Conservation (phyloP, 2,888 invertebrate genomes). For the Stramonita haemastoma region DNA sequence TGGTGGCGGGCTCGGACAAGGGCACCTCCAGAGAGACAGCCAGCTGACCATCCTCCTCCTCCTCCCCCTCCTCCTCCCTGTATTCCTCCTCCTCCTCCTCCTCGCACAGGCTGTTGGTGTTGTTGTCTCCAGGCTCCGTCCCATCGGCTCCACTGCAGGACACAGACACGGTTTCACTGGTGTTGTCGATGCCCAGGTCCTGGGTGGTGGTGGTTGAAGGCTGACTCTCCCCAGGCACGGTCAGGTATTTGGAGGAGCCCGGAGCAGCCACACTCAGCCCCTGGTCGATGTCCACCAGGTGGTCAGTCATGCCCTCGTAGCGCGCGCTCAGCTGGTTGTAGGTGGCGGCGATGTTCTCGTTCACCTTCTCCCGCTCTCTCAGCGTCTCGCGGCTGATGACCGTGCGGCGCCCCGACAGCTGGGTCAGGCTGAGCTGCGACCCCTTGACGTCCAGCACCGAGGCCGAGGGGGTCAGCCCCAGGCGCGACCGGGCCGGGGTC, state of each 20-base stretch:
- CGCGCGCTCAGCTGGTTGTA: constrained; percentile 61
- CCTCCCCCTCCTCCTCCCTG: background rate
- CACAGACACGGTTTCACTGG: background rate
- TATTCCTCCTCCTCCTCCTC: constrained; percentile 7
- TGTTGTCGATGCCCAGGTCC: background rate
- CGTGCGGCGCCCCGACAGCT: constrained; percentile 38
- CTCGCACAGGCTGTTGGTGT: background rate
- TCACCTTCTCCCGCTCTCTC: constrained; percentile 63
- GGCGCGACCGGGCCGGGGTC: constrained; percentile 15
- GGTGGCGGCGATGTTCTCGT: constrained; percentile 60
- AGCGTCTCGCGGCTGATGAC: constrained; percentile 62
- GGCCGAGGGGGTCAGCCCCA: constrained; percentile 27
- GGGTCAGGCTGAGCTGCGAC: constrained; percentile 33
- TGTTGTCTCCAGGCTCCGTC: background rate
- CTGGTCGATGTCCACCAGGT: constrained; percentile 62
- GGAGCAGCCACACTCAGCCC: constrained; percentile 38
- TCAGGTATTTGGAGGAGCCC: constrained; percentile 9
- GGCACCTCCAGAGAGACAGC: constrained; percentile 15
- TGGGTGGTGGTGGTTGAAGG: background rate
- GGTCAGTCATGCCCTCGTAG: constrained; percentile 61
- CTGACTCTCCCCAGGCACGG: background rate
- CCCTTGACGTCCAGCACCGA: constrained; percentile 29
- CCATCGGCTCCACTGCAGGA: background rate
- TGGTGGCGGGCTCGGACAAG: background rate
- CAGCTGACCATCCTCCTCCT: background rate